Evolutionary conservation across 1,140 invertebrate species (phyloP).

Genomic region (Tachypleus tridentatus): DNA sequence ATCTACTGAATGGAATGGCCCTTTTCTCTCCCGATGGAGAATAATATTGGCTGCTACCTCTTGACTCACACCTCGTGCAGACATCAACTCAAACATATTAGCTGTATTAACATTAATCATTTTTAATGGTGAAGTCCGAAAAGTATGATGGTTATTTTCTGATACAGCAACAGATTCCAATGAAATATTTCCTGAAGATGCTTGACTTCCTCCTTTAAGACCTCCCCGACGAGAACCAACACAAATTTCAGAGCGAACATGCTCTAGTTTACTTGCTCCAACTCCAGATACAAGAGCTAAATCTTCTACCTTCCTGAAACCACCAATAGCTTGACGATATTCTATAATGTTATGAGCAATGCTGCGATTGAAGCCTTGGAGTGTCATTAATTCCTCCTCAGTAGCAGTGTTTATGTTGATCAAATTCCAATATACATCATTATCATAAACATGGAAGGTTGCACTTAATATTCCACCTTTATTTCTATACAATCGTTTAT

Average conservation of each 20-base stretch:
- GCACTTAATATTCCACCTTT: conserved; percentile 28
- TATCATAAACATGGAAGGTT: conserved; percentile 31
- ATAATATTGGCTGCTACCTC: conserved; percentile 66
- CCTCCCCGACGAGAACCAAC: conserved; percentile 34
- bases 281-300: conserved; percentile 66
- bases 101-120: conserved; percentile 56
- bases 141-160: conserved; percentile 25
- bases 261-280: conserved; percentile 57
- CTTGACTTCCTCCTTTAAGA: conserved; percentile 31
- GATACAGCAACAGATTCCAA: conserved; percentile 47
- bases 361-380: conserved; percentile 52
- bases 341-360: conserved; percentile 61
- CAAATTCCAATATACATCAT: conserved; percentile 36
- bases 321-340: conserved; percentile 57
- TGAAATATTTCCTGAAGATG: conserved; percentile 49
- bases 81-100: conserved; percentile 65
- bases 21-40: conserved; percentile 57
- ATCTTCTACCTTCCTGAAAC: conserved; percentile 65
- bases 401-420: conserved; percentile 51
- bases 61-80: conserved; percentile 59
- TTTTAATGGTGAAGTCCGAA: conserved; percentile 15
- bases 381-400: conserved; percentile 61
- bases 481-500: conserved; percentile 13
- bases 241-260: conserved; percentile 56
- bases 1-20: conserved; percentile 54